These are phyloP conservation scores for Sitophilus oryzae DNA, from an alignment of 1,140 invertebrate species.

Conservation along the genomic window DNA sequence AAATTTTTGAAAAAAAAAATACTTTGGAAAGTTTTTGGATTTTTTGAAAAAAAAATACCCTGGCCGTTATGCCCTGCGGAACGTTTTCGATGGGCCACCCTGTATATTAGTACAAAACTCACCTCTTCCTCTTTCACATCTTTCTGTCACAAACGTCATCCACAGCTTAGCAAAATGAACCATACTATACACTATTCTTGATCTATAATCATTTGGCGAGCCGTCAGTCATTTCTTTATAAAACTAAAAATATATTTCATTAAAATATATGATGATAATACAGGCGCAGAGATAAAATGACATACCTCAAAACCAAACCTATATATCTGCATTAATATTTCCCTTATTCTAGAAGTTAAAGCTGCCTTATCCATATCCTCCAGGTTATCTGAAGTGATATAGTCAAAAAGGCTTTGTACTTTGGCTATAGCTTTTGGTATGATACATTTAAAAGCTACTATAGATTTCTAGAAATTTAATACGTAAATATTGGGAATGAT, in stretches of 20 bases:
- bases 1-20: too few species aligned
- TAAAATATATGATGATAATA: conserved; percentile 9
- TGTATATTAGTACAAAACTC: not conserved
- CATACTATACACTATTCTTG: conserved; percentile 44
- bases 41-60: too few species aligned
- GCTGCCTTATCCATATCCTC: conserved; percentile 48
- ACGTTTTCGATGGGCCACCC: not conserved
- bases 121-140: conserved; percentile 74
- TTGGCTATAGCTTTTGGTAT: conserved; percentile 56
- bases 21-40: too few species aligned
- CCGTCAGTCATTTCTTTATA: conserved; percentile 66
- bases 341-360: conserved; percentile 60
- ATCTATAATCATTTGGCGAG: conserved; percentile 28
- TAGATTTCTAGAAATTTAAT: conserved; percentile 48
- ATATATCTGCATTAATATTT: conserved; percentile 80
- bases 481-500: conserved; percentile 1
- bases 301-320: conserved; percentile 80
- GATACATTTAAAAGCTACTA: conserved; percentile 56
- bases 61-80: too few species aligned
- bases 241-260: conserved; percentile 51
- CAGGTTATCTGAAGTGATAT: conserved; percentile 50
- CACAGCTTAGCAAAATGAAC: conserved; percentile 75
- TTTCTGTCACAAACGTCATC: conserved; percentile 78
- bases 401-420: conserved; percentile 57
- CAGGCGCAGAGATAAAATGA: not conserved